These are phyloP conservation scores for Anaspis maculata DNA, from an alignment of 2,888 invertebrate species.

Conservation along the genomic window DNA sequence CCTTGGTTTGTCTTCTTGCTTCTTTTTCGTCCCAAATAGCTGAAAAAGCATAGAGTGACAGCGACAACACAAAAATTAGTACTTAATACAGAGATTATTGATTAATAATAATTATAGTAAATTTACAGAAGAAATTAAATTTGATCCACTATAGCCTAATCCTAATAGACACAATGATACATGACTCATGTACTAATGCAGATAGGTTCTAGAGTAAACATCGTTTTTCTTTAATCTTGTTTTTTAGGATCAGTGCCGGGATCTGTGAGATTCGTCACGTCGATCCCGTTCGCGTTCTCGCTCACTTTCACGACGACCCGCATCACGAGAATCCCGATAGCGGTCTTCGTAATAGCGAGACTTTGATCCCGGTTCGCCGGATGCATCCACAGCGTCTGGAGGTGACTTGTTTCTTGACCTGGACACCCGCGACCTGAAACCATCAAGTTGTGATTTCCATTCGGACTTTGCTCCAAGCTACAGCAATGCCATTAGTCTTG, in stretches of 20 bases:
- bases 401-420: slow-evolving; percentile 55
- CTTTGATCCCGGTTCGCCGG: slow-evolving; percentile 37
- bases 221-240: no score
- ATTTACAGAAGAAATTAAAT: no score
- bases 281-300: slow-evolving; percentile 58
- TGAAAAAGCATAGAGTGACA: no score
- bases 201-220: no score
- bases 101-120: no score
- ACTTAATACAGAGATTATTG: no score
- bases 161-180: no score
- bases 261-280: slow-evolving; percentile 61
- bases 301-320: slow-evolving; percentile 55
- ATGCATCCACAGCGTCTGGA: slow-evolving; percentile 45
- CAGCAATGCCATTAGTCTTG: background rate
- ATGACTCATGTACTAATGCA: no score
- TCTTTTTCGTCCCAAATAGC: slow-evolving; percentile 11
- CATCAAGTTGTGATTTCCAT: no score
- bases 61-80: no score
- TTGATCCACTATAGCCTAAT: no score
- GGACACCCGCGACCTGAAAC: slow-evolving; percentile 25
- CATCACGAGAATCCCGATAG: slow-evolving; percentile 53
- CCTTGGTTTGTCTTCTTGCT: slow-evolving; percentile 23
- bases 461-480: no score
- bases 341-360: slow-evolving; percentile 80
- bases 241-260: slow-evolving; percentile 52